phyloP scores from a whole-genome alignment of 2,113 vertebrate genomes.

The Hemicordylus capensis region DNA sequence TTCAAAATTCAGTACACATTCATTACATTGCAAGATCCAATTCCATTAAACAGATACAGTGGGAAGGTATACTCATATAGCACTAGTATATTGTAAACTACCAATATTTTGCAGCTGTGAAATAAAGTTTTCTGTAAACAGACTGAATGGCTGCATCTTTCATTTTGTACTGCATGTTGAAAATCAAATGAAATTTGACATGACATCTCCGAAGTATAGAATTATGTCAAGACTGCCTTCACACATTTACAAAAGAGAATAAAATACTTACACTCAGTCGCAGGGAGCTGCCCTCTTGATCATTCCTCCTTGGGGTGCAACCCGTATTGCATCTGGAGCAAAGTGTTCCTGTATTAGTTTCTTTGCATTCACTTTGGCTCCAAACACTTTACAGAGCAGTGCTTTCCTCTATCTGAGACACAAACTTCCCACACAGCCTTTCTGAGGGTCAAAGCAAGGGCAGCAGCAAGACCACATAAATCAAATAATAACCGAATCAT shows the following conservation, averaged over 20 bases:
- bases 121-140: conserved; percentile 16
- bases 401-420: conserved; percentile 64
- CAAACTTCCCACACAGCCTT: conserved; percentile 79
- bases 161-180: conserved; percentile 25
- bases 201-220: conserved; percentile 24
- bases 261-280: conserved; percentile 63
- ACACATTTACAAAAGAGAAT: conserved; percentile 42
- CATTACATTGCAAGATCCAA: neutral
- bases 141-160: neutral
- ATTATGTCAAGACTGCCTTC: neutral
- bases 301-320: conserved; percentile 9
- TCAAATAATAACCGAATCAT: conserved; percentile 79
- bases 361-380: conserved; percentile 65
- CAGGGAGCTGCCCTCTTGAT: conserved; percentile 35
- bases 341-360: conserved; percentile 70
- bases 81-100: neutral
- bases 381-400: conserved; percentile 76
- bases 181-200: conserved; percentile 23
- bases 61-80: neutral
- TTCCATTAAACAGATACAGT: neutral
- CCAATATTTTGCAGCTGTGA: conserved; percentile 15
- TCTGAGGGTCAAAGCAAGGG: conserved; percentile 73
- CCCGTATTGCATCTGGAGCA: conserved; percentile 57
- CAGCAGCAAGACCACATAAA: conserved; percentile 76
- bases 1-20: neutral